Base-by-base conservation (phyloP, 2,113 vertebrate species). In the Anthoscopus minutus region DNA sequence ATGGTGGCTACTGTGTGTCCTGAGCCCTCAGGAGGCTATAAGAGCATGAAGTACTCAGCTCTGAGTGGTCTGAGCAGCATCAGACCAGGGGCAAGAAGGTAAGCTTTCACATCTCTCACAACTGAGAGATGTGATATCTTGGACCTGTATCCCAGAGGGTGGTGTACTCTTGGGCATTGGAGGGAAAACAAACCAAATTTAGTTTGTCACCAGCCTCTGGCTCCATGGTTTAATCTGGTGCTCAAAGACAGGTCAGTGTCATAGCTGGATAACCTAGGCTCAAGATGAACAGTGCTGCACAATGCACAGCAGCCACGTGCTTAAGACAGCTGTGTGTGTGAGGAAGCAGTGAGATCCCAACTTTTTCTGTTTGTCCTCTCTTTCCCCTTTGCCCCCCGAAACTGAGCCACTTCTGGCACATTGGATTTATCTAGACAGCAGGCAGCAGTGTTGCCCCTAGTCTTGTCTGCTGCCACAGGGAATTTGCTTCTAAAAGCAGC, bases 131-230 rank as follows among this genome's bases (percentile, higher is more conserved):
- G 44, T 33, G 61, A 89, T 76, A 64, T 53, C 76, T 70, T 85
- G 78, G 61, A 44, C 60, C 37, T 60, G 19, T 37, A 71, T 51
- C 67, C 57, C 61, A 60, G 20, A 91, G 33, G 13, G 35, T 47
- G 51, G 4, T 66, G 16, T 15, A 18, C 33, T n/a, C 54, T 24
- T 18, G 47, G n/a, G 31, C 0, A 0, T 1, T 56, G 72, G 27
- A 67, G 84, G 48, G 54, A 76, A 69, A 88, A 25, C 50, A 80
- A 48, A 8, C 56, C 50, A 56, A 50, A 22, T 31, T 50, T 21
- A 56, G 33, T 21, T 60, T 72, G 15, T 42, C 10, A 10, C 14
- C 28, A 79, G 70, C 45, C 50, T 77, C 70, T 48, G 12, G 15
- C n/a, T 77, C 64, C 69, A 54, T 30, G 30, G 50, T 45, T 47